A percentile compares a stretch with the other conserved stretches of the same genome.
These are phyloP conservation scores for Holacanthus passer DNA, from an alignment of 2,113 vertebrate genomes.

Conservation along the genomic window DNA sequence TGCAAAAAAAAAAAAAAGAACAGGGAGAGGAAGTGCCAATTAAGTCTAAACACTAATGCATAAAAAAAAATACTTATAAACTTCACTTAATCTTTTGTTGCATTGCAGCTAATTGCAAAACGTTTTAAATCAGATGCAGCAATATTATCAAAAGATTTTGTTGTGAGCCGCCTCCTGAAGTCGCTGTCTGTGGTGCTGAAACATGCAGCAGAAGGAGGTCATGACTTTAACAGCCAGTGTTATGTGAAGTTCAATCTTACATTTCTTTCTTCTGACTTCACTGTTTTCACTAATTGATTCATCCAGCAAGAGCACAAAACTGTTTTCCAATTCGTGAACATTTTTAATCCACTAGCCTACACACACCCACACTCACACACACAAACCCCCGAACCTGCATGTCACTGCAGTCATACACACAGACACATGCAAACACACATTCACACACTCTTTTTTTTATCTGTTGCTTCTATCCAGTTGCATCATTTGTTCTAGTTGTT, in stretches of 20 bases:
- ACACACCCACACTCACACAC: neutral
- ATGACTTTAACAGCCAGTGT: conserved; percentile 14
- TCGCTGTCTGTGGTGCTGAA: conserved; percentile 82
- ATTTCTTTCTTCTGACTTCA: conserved; percentile 5
- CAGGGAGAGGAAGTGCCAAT: neutral
- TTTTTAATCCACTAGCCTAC: conserved; percentile 3
- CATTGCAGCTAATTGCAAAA: neutral
- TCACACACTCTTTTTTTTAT: neutral
- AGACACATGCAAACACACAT: neutral
- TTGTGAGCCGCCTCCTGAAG: neutral
- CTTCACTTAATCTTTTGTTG: neutral
- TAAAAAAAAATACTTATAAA: neutral
- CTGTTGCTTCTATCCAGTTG: neutral
- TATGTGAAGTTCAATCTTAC: neutral
- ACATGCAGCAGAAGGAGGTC: neutral
- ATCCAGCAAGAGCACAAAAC: too few species aligned
- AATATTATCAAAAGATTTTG: neutral
- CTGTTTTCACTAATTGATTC: neutral
- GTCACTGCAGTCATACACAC: neutral
- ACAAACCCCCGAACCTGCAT: too few species aligned
- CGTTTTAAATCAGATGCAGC: neutral
- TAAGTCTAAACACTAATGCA: neutral
- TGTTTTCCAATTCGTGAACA: neutral
- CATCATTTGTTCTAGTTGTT: neutral
- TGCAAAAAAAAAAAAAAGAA: neutral